phyloP scores from a whole-genome alignment of 2,888 invertebrate genomes.

The Drosophila anceps region DNA sequence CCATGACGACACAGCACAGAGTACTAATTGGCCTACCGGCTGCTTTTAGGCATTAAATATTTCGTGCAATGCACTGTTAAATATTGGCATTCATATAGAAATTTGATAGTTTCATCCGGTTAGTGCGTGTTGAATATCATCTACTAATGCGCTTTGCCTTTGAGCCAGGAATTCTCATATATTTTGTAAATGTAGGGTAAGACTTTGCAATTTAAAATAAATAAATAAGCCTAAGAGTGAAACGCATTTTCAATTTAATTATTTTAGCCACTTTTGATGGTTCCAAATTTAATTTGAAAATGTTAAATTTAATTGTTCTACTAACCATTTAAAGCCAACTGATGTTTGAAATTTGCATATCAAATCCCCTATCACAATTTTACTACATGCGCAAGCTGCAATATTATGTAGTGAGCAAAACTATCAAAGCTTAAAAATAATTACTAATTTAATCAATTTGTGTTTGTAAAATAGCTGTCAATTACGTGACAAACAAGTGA shows the following conservation, averaged over 20 bases:
- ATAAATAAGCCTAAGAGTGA: not conserved
- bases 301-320: not conserved
- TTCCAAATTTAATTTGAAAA: not conserved
- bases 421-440: not conserved
- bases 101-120: not conserved
- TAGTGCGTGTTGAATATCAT: not conserved
- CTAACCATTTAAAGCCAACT: no score
- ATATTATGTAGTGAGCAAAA: not conserved
- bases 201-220: not conserved
- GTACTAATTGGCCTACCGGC: conserved; percentile 22
- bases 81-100: not conserved
- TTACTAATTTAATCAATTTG: not conserved
- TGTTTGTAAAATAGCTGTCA: not conserved
- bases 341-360: not conserved
- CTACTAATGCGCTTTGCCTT: not conserved
- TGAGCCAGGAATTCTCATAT: not conserved
- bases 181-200: not conserved
- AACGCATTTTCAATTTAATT: not conserved
- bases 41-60: conserved; percentile 1
- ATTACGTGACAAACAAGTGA: no score
- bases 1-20: not conserved
- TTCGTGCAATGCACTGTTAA: not conserved
- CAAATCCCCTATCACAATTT: not conserved
- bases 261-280: no score
- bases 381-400: no score